Evolutionary conservation across 2,113 vertebrate genomes (phyloP), one percentile per base, ranked within the genome.

Genomic region (Drymodes brunneopygia): DNA sequence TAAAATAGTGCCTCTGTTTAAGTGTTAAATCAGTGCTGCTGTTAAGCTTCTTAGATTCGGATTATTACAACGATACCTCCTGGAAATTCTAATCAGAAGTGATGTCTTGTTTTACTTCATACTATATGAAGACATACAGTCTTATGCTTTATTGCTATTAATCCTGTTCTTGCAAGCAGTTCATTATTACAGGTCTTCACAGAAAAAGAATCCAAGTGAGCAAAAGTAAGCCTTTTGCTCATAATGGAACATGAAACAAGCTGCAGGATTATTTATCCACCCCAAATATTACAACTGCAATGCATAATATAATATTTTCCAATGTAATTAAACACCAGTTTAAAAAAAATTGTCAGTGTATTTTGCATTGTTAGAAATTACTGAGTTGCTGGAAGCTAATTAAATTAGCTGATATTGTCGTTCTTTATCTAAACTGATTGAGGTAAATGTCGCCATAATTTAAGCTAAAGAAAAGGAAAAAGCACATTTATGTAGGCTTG

Each of bases 391-490:
- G 66, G 67, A 84, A 88, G 40, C 35, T 94, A 95, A 97, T 95
- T 95, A 95, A 94, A 96, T 95, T 92, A 95, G 54, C 91, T 93
- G 67, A 65, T 96, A 88, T 44, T 91, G 74, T 88, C 87, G 15
- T 89, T 96, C 27, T 96, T 97, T 95, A 92, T 92, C 80, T 96
- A 95, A 97, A 94, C 62, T 95, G 61, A 94, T 96, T 90, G 64
- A 87, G 36, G 65, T n/a, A 94, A 96, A 93, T 71, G 36, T 94
- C 96, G 28, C 29, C 62, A 62, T 93, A 92, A 95, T 96, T 95
- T 96, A 80, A 97, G 64, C 51, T 67, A 69, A 96, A 96, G 58
- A 57, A 92, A 84, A 86, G 54, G 60, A 40, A 92, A 92, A 90
- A 92, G 25, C 28, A 66, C 54, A 18, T 95, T 96, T 17, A 35